Base-by-base conservation (phyloP, 2,888 invertebrate species). In the Acleris emargana region DNA sequence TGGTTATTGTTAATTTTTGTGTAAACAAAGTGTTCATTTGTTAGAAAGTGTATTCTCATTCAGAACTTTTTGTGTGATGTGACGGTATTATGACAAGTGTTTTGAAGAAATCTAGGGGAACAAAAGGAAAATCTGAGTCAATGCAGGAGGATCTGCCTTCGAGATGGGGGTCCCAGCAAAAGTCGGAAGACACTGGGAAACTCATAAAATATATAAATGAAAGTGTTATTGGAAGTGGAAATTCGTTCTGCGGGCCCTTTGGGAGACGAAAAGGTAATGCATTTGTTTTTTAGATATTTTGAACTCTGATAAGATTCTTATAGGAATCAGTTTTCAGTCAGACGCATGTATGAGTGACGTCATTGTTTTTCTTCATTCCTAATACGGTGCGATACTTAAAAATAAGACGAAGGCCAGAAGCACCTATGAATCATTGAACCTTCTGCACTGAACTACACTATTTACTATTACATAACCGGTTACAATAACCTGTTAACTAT, bases 211-310 rank as follows among this genome's bases (percentile, higher is more conserved):
- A 96, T 81, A 96, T 97, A 72, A 96, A 96, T 77, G 95, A 96
- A 71, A 97, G 95, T 86, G 93, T 97, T 72, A 95, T 97, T 78
- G 97, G 97, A 63, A 96, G 95, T 82, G 95, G 95, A 73, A 95
- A 95, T 76, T 95, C 95, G 25, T 97, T 97, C 84, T 94, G 95
- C 75, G 97, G 97, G 60, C 97, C 97, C 13, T 97, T 95, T 80
- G 97, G 97, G 69, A 93, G 96, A 64, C 91, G 97, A 79, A 96
- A 96, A 95, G 96, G 96, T 96, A 88, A 91, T 38, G 25, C 9
- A 62, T 52, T 51, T 64, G 47, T 38, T 47, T 18, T 53, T 25
- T 6, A 1, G 38, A 11, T 13, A 9, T 28, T 28, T 32, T 32
- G 6, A 3, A 38, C 1, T 55, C 63, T 25, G 42, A 22, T 47